Percentiles rank a stretch among this genome's conserved stretches.
phyloP scores from a whole-genome alignment of 1,140 invertebrate species.

The Pseudomyrmex dendroicus region DNA sequence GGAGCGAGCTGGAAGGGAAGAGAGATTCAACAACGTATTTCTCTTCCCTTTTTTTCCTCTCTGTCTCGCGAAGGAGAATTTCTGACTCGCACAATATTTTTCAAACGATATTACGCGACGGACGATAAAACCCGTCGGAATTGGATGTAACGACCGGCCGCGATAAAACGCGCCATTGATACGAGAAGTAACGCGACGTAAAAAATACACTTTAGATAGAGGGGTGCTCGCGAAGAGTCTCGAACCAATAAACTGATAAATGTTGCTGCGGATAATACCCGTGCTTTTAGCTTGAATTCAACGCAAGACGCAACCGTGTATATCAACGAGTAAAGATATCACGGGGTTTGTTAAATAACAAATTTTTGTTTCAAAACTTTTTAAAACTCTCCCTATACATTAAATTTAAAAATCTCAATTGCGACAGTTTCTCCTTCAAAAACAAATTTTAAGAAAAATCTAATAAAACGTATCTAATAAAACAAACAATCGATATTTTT shows the following conservation, averaged over 20 bases:
- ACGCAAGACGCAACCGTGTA: no score
- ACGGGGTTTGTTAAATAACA: no score
- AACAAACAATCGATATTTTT: no score
- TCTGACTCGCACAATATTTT: conserved; percentile 11
- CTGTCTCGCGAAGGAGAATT: background rate
- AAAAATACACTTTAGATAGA: background rate
- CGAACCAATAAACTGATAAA: background rate
- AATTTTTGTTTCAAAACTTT: no score
- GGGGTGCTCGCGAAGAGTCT: no score
- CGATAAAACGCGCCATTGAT: background rate
- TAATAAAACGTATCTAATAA: no score
- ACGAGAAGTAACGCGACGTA: no score
- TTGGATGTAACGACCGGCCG: background rate
- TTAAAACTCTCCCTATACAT: no score
- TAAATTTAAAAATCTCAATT: no score
- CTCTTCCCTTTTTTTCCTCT: background rate
- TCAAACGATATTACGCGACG: background rate
- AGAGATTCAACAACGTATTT: background rate
- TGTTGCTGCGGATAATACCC: background rate
- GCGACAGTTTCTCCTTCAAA: no score
- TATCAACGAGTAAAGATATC: background rate
- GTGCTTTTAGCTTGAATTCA: background rate
- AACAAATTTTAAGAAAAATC: no score
- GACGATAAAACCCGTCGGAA: background rate
- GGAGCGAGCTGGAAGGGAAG: background rate